Evolutionary conservation across 92 coral and sea anemone genomes (phyloP).

Genomic region (Paragorgia papillata): DNA sequence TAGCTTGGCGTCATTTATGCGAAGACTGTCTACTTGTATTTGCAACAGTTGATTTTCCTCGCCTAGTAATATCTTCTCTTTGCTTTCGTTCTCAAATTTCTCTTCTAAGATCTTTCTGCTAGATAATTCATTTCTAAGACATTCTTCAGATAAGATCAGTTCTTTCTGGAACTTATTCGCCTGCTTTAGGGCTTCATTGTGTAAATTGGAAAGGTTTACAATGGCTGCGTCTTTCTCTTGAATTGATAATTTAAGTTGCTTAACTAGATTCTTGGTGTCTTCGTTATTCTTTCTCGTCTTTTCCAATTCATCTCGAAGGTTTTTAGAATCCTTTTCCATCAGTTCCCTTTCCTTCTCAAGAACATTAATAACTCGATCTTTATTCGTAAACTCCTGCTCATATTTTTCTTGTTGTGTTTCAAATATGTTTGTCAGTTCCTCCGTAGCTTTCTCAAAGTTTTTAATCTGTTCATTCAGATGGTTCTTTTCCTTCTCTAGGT

Average conservation of each 20-base stretch:
- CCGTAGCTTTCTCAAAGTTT: constrained; percentile 26
- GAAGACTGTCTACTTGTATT: neutral
- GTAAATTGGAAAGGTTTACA: constrained; percentile 20
- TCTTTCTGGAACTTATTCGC: constrained; percentile 3
- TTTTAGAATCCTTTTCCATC: constrained; percentile 12
- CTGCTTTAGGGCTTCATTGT: neutral
- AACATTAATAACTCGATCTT: neutral
- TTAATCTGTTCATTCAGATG: constrained; percentile 5
- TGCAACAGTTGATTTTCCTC: neutral
- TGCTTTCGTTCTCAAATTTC: neutral
- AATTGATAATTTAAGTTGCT: neutral
- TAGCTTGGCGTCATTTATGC: neutral
- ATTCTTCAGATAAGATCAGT: constrained; percentile 75
- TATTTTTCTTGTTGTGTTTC: constrained; percentile 32
- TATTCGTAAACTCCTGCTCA: constrained; percentile 16
- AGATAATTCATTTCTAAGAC: constrained; percentile 5
- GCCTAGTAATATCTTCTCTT: neutral
- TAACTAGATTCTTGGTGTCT: neutral
- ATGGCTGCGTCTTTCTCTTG: constrained; percentile 12
- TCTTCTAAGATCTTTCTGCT: neutral
- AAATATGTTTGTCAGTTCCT: constrained; percentile 19
- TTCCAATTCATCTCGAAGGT: neutral
- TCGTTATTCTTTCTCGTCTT: neutral
- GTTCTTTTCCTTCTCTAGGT: constrained; percentile 29
- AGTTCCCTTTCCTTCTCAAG: constrained; percentile 6